Evolutionary conservation across 2,888 invertebrate species (phyloP).

Genomic region (Mesorhabditis sp.): DNA sequence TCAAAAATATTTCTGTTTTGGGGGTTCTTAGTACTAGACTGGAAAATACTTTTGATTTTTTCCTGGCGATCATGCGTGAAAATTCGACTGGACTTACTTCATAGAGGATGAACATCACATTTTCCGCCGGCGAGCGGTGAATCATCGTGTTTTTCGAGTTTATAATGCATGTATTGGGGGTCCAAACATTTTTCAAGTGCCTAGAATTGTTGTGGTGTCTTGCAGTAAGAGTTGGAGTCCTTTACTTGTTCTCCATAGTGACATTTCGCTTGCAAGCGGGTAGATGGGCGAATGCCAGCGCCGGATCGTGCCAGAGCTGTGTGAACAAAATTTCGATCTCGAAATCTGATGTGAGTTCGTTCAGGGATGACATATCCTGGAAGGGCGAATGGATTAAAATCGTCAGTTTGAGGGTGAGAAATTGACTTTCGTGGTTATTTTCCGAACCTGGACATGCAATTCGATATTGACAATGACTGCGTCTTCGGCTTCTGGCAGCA

Average conservation of each 20-base stretch:
- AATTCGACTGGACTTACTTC: constrained; percentile 22
- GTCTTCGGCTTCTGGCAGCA: constrained; percentile 56
- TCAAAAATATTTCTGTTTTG: no score
- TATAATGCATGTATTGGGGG: constrained; percentile 57
- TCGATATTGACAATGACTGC: constrained; percentile 51
- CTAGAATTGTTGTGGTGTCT: not conserved
- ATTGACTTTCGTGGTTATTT: not conserved
- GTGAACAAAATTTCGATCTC: constrained; percentile 58
- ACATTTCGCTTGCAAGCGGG: constrained; percentile 41
- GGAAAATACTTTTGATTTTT: no score
- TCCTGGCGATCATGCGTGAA: no score
- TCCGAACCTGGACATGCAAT: constrained; percentile 50
- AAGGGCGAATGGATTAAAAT: constrained; percentile 15
- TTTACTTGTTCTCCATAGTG: constrained; percentile 17
- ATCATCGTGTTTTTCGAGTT: constrained; percentile 55
- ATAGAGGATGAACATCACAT: constrained; percentile 54
- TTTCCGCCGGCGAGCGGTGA: constrained; percentile 56
- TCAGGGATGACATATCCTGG: constrained; percentile 56
- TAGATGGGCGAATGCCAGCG: constrained; percentile 42
- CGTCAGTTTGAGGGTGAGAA: not conserved
- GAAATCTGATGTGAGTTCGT: constrained; percentile 58
- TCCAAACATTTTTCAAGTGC: constrained; percentile 47
- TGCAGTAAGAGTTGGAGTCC: no score
- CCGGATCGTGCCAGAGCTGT: constrained; percentile 55
- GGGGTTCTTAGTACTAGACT: no score